Percentiles rank a stretch among this genome's conserved stretches.
Evolutionary conservation across 2,113 vertebrate genomes (phyloP).

Genomic region (Menura novaehollandiae): DNA sequence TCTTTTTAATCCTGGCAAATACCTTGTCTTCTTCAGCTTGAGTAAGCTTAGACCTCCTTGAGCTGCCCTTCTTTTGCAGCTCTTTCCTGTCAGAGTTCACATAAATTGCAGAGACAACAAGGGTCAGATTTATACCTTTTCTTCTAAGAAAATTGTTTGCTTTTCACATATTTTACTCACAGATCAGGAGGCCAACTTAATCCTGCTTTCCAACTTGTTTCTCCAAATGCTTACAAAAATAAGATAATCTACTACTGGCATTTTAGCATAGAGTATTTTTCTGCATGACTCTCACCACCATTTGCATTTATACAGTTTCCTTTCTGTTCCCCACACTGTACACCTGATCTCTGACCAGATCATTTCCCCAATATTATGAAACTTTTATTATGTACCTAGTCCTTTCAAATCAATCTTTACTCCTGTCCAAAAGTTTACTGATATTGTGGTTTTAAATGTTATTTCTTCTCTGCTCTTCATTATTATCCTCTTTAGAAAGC

Average conservation of each 20-base stretch:
- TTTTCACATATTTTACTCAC: not conserved
- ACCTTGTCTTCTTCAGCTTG: not conserved
- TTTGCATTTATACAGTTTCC: not conserved
- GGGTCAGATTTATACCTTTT: not conserved
- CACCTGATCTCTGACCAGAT: not conserved
- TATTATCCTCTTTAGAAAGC: slow-evolving; percentile 50
- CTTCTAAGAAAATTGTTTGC: not conserved
- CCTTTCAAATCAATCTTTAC: not conserved
- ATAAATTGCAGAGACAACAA: not conserved
- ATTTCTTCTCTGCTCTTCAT: slow-evolving; percentile 21
- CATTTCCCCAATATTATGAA: not conserved
- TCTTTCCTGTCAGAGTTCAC: not conserved
- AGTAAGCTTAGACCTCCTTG: not conserved
- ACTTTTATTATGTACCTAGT: not conserved
- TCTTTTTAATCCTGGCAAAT: not conserved
- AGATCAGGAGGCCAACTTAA: not conserved
- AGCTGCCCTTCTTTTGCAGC: not conserved
- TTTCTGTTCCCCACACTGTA: not conserved
- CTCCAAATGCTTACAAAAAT: not conserved
- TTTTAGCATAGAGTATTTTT: not conserved
- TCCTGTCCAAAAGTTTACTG: not conserved
- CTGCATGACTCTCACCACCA: not conserved
- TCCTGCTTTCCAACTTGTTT: not conserved
- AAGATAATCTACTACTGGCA: not conserved
- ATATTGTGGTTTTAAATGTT: not conserved